phyloP scores from a whole-genome alignment of 2,888 invertebrate species.

The Himalopsyche japonica region DNA sequence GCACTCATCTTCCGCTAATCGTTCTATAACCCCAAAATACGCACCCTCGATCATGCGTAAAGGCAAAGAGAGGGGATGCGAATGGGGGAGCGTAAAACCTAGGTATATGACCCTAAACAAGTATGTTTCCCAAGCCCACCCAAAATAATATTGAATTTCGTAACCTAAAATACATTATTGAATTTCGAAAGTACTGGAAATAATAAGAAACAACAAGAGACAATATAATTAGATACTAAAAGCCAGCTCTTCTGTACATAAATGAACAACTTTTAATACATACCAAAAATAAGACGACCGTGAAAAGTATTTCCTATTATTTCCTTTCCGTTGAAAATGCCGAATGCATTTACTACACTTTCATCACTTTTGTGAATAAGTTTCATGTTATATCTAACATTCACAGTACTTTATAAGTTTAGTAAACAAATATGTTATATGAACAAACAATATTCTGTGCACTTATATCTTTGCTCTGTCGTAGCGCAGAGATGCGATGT shows the following conservation, averaged over 20 bases:
- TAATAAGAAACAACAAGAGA: background rate
- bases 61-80: constrained; percentile 60
- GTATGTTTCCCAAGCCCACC: background rate
- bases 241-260: background rate
- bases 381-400: background rate
- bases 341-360: background rate
- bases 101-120: constrained; percentile 53
- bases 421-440: background rate
- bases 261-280: background rate
- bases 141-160: background rate
- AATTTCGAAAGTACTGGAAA: background rate
- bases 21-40: constrained; percentile 50
- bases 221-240: background rate
- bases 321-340: background rate
- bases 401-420: background rate
- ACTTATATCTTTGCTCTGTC: background rate
- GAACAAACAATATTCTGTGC: background rate
- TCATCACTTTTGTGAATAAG: background rate
- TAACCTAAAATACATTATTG: background rate
- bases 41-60: constrained; percentile 62
- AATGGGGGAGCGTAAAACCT: constrained; percentile 54
- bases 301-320: background rate
- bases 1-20: background rate
- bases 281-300: background rate
- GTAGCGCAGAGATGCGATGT: constrained; percentile 44